These are phyloP conservation scores for Dryococelus australis DNA, from an alignment of 2,888 invertebrate genomes.

Conservation along the genomic window DNA sequence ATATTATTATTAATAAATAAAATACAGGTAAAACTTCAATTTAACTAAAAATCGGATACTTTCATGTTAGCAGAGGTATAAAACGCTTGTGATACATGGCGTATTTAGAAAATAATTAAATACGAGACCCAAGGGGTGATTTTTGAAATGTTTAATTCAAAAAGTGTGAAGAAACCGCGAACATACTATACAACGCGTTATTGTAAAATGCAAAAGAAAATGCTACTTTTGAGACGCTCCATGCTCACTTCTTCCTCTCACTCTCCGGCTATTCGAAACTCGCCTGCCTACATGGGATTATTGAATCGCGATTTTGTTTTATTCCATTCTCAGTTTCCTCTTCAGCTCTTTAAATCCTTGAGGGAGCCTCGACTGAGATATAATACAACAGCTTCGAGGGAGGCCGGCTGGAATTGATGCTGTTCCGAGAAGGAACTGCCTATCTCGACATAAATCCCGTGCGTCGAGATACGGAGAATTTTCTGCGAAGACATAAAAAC, in stretches of 20 bases:
- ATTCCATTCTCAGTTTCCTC: constrained; percentile 8
- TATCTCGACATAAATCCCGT: not conserved
- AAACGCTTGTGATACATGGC: no score
- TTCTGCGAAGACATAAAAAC: not conserved
- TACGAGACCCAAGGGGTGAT: no score
- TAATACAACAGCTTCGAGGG: not conserved
- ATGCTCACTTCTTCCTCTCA: not conserved
- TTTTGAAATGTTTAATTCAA: no score
- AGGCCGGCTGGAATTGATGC: not conserved
- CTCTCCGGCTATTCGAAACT: not conserved
- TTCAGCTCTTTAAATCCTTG: not conserved
- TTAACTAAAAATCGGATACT: no score
- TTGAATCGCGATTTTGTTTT: constrained; percentile 16
- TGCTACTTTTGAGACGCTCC: not conserved
- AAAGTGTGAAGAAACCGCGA: no score
- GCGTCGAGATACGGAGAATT: not conserved
- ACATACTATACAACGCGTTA: no score
- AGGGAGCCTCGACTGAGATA: not conserved
- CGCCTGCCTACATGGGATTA: not conserved
- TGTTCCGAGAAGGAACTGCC: not conserved
- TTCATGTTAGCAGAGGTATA: no score
- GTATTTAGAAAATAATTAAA: no score
- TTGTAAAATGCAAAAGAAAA: no score
- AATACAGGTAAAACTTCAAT: no score
- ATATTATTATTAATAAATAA: no score